Conservation (phyloP, 2,797 vertebrate genomes). For the Ispidina lecontei region DNA sequence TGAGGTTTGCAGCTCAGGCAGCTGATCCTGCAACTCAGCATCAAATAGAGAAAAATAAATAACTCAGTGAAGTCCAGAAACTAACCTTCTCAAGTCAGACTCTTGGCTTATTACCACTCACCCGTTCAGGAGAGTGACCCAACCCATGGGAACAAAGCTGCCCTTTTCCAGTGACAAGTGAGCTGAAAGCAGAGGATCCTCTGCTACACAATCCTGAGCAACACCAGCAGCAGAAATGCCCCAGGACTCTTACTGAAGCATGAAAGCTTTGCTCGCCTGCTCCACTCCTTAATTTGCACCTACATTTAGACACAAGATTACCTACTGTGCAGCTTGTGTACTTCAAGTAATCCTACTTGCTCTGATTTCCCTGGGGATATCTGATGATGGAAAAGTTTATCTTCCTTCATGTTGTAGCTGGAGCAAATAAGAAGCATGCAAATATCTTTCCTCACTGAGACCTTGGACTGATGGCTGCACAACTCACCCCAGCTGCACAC, state of each 20-base stretch:
- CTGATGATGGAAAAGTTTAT: conserved; percentile 19
- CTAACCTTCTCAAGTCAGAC: background rate
- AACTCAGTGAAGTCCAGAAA: background rate
- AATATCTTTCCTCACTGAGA: background rate
- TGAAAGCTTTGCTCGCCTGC: background rate
- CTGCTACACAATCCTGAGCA: background rate
- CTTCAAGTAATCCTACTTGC: background rate
- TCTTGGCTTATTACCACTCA: background rate
- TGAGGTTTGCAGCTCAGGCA: background rate
- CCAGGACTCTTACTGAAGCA: background rate
- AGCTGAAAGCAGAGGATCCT: background rate
- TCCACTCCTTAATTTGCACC: background rate
- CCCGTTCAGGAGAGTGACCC: background rate
- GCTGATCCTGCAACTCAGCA: background rate
- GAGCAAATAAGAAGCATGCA: background rate
- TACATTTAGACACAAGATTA: background rate
- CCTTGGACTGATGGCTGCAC: background rate
- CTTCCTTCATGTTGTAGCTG: background rate
- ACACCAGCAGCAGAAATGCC: background rate
- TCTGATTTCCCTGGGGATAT: conserved; percentile 42
- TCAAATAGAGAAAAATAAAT: background rate
- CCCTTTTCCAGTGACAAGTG: background rate
- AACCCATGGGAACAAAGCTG: background rate
- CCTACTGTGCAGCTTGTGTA: background rate
- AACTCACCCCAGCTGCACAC: background rate